Conservation (phyloP, 2,797 vertebrate species). For the Chiroxiphia lanceolata region DNA sequence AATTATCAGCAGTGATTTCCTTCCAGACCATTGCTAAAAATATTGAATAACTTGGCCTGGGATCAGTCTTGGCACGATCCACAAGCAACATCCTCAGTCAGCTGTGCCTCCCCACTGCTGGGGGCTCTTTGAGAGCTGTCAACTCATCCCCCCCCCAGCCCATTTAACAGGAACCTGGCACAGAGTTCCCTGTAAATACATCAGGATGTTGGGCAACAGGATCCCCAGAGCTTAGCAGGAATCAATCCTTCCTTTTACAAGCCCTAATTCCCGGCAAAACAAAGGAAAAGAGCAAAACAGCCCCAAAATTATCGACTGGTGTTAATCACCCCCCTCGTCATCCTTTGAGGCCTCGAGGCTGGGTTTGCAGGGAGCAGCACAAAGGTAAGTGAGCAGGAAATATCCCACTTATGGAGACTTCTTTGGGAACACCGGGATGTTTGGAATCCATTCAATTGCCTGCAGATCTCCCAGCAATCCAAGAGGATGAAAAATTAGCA, state of each 20-base stretch:
- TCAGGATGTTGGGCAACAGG: neutral
- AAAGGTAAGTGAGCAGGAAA: neutral
- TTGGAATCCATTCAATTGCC: neutral
- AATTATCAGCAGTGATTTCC: neutral
- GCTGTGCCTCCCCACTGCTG: neutral
- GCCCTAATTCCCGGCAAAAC: neutral
- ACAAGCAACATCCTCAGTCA: neutral
- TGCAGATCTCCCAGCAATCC: neutral
- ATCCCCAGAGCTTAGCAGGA: neutral
- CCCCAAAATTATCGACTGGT: neutral
- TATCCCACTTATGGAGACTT: fast-evolving
- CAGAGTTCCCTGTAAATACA: neutral
- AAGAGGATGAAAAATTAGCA: neutral
- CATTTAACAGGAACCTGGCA: neutral
- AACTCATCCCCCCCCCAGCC: neutral
- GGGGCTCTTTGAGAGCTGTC: neutral
- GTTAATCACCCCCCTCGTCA: neutral
- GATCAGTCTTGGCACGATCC: neutral
- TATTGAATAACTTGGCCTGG: conserved; percentile 1
- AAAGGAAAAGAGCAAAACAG: neutral
- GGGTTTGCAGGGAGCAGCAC: neutral
- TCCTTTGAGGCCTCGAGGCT: neutral
- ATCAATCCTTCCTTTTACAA: neutral
- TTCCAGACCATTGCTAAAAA: conserved; percentile 19
- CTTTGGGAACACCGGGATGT: neutral